Evolutionary conservation across 2,113 vertebrate genomes (phyloP).

Genomic region (Eonycteris spelaea): DNA sequence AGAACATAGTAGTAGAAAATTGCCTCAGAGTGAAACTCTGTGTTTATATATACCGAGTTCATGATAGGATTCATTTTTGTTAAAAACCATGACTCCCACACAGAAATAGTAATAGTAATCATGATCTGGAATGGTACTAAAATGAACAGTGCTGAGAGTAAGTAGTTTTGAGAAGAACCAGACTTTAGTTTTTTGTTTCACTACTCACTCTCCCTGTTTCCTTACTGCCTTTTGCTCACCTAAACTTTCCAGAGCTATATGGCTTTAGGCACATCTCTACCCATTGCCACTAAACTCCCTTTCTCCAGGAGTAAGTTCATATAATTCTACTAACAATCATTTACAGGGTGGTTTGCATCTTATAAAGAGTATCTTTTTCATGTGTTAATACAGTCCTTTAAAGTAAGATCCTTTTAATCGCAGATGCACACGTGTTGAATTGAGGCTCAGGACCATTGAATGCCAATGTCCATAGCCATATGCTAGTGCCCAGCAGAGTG

Average conservation of each 20-base stretch:
- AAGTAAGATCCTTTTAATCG: background rate
- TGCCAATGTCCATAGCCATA: background rate
- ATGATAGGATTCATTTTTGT: background rate
- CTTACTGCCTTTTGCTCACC: background rate
- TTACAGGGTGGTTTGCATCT: background rate
- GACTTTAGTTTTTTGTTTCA: background rate
- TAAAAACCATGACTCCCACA: background rate
- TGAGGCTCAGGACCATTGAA: background rate
- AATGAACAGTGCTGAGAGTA: background rate
- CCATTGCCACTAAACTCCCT: background rate
- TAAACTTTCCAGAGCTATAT: background rate
- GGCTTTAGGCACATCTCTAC: background rate
- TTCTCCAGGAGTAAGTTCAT: background rate
- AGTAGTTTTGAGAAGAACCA: background rate
- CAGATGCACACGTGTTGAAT: background rate
- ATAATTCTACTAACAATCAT: background rate
- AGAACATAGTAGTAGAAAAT: background rate
- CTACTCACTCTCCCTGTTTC: background rate
- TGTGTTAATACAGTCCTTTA: background rate
- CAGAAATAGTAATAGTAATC: background rate
- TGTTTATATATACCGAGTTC: background rate
- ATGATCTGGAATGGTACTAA: background rate
- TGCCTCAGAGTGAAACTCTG: background rate
- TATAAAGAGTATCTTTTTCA: background rate
- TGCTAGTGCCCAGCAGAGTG: background rate